Base-by-base conservation (phyloP, 1,140 invertebrate genomes). In the Drosophila ananassae region DNA sequence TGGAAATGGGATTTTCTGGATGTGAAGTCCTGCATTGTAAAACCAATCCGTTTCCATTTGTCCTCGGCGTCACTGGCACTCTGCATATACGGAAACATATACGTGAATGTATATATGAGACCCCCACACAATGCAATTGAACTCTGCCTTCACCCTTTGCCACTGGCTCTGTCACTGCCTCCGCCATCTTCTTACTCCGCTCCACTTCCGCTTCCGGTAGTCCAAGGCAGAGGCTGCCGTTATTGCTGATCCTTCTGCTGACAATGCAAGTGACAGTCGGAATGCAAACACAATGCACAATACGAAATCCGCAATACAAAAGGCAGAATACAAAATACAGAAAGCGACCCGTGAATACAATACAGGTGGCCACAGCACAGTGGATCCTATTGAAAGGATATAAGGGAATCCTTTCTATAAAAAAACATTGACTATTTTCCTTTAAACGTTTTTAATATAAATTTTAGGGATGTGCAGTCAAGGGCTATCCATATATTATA, bases 31-130 rank as follows among this genome's bases (percentile, higher is more conserved):
- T 61, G 79, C 68, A 85, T 77, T 84, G 81, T 53, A 58, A 80
- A 85, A 74, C 59, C 82, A 82, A 89, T 87, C 89, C 83, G 62
- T 55, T 82, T 82, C 55, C 61, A 82, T 73, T 87, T 87, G 66
- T 76, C 61, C 46, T 64, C 47, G 50, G 41, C 54, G 71, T 75
- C 79, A 64, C 50, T 60, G 62, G 75, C 79, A 79, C 48, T 61
- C 41, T 22, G 28, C 37, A 50, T 21, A 28, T 61, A 51, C 47
- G 30, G 47, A 47, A 39, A 22, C 25, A 39, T 21, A 30, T 54
- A 13, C 44, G 48, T 5, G 6, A 2, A 12, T 50, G 10, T 28
- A 37, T 48, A 13, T 25, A 25, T 32, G 17, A 44, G 17, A 21
- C 28, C 47, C 50, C 30, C 5, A 10, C 54, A 58, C 59, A 59